Evolutionary conservation across 2,888 invertebrate genomes (phyloP), one percentile per base, ranked within the genome.

Genomic region (Baccha elongata): DNA sequence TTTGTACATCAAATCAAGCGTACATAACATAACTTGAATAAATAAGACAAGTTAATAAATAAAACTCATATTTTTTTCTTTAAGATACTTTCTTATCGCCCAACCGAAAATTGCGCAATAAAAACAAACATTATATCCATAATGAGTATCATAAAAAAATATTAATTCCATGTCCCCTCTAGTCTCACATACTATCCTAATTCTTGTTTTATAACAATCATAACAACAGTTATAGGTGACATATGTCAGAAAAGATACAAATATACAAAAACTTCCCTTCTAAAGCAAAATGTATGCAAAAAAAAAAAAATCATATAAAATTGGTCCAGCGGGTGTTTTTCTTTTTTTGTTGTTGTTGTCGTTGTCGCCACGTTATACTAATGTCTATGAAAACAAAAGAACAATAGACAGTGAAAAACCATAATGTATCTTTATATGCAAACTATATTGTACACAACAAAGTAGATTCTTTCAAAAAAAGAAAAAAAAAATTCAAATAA

Each of bases 191-290:
- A 44, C 69, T 71, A 40, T 55, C 23, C 69, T 65, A 65, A 65
- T 65, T 65, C 64, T 71, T 71, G 52, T 75, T 71, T 58, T 81
- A 65, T 75, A 71, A 75, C 81, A 76, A 81, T 76, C 71, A 60
- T 71, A 71, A 48, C 58, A 67, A 65, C 64, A 60, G 71, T 71
- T 76, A 75, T 60, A 19, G 44, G 32, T 71, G 76, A 53, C 81
- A 76, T 76, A 76, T 76, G 81, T 71, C 71, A 64, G 32, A 65
- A 80, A 23, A 40, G 42, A 62, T 23, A 52, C 10, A 42, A 62
- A 68, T 11, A 55, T 23, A 19, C 11, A 58, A 44, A 67, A 67
- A 23, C 23, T 23, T 32, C 40, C 15, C 10, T 40, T 55, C 55
- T 32, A 19, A 29, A 60, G 23, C 15, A 23, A 13, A 72, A 80